Evolutionary conservation across 1,140 invertebrate species (phyloP), one percentile per base, ranked within the genome.

Genomic region (Scaptomyza hsui): DNA sequence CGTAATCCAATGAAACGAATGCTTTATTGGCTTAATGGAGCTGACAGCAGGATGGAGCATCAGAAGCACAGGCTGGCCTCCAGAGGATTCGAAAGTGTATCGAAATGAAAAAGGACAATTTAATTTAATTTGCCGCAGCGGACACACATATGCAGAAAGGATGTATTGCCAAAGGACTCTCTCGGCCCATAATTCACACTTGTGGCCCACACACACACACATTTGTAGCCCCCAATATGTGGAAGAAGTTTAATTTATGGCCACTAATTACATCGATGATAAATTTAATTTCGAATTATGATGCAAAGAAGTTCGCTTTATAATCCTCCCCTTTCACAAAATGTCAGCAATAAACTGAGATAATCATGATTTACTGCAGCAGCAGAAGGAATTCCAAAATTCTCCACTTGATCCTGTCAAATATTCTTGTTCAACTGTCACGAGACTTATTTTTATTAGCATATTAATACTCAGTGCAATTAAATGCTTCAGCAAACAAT

Each of bases 71-170:
- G 15, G 10, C 29, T n/a, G 15, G 53, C 55, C 82, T 76, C 81
- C 61, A 65, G 82, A 70, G 81, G 24, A 75, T 81, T 86, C 65
- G 73, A 82, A 72, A 86, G 67, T 88, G 78, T 86, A 88, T 86
- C 82, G 82, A 86, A 86, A 88, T 88, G 82, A 86, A 86, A 86
- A 88, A 75, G 82, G 82, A 86, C 82, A 86, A 82, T 86, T 86
- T 86, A 86, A 86, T 86, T 86, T 88, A 78, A 86, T 86, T 81
- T 86, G 70, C 75, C 81, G 49, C 41, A 63, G 60, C 42, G 81
- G 49, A 79, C 71, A 62, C 64, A 24, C 6, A 24, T 62, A 72
- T 49, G 52, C 53, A 42, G 56, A 77, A 77, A 73, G 79, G 78
- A 65, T 80, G 60, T 73, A 63, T 37, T 13, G 51, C 51, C 15